Evolutionary conservation across 2,113 vertebrate genomes (phyloP).

Genomic region (Zosterops lateralis): DNA sequence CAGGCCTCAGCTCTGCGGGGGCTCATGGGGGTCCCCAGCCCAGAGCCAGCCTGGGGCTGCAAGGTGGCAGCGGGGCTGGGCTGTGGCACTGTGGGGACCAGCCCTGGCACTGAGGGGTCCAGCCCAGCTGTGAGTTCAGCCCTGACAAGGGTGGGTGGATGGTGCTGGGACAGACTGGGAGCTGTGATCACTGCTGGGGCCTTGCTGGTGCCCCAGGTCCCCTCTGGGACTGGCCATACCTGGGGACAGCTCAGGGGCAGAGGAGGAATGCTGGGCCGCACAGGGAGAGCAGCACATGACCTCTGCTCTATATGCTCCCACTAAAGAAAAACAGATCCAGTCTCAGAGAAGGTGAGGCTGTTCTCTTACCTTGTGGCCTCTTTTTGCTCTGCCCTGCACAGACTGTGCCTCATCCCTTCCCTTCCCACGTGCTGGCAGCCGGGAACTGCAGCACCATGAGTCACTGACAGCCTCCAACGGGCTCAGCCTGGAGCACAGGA

Average conservation of each 20-base stretch:
- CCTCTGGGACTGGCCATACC: neutral
- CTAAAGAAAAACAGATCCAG: neutral
- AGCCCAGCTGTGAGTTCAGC: neutral
- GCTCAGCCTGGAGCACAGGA: neutral
- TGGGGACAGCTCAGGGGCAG: rapidly evolving
- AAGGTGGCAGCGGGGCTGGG: neutral
- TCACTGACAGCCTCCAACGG: neutral
- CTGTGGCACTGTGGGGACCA: neutral
- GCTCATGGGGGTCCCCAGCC: neutral
- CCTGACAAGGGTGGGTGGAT: neutral
- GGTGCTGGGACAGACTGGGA: neutral
- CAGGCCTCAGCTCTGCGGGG: neutral
- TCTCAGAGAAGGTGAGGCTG: neutral
- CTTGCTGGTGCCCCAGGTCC: neutral
- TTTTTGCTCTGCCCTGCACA: neutral
- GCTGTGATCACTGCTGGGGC: neutral
- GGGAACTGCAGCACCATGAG: neutral
- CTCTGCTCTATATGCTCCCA: neutral
- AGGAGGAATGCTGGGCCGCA: neutral
- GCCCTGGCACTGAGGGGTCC: neutral
- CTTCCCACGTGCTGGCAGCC: neutral
- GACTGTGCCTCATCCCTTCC: neutral
- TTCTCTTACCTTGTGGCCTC: neutral
- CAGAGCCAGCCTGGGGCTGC: neutral
- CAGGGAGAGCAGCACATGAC: neutral